Evolutionary conservation across 2,113 vertebrate species (phyloP), one percentile per base, ranked within the genome.

Genomic region (Prinia subflava): DNA sequence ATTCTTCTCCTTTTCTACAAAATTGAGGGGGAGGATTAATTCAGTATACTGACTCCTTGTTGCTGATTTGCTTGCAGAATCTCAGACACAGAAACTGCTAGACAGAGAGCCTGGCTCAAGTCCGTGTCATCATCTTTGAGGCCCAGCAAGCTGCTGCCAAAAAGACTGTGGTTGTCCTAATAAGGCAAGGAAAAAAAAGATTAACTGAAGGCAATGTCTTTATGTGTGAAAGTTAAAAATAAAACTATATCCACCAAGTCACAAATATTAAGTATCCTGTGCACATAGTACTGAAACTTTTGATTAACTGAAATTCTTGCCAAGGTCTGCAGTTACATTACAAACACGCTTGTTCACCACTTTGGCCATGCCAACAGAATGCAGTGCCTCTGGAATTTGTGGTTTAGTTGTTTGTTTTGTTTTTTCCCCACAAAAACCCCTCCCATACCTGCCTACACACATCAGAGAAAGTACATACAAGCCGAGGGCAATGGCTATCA

Each of bases 61-160:
- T 98, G 98, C 97, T 99, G 99, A 98, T 99, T 99, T 93, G 99
- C 99, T 97, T 99, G 99, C 93, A 99, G 98, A 89, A 99, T 99
- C 96, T 99, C 99, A 10, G 99, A 98, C 74, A 99, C 99, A 2
- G 99, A 99, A 92, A 99, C 97, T 1, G 99, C 98, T 76, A 99
- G 97, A 96, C 99, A 99, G 68, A 99, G 98, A 7, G 99, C 99
- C 93, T 99, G 99, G 96, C 99, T 99, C 90, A 99, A 97, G 93
- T 99, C 99, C 82, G 98, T 98, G 83, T 99, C 99, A 31, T 99
- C 99, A 83, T 99, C 99, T 92, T 99, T 99, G 88, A 99, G 98
- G 56, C 99, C 99, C 96, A 99, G 97, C 85, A 99, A 97, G 89
- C 99, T 99, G 97, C 99, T 99, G 25, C 99, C 99, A 97, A 99